Evolutionary conservation across 2,888 invertebrate genomes (phyloP).

Genomic region (Cephus sareptanus): DNA sequence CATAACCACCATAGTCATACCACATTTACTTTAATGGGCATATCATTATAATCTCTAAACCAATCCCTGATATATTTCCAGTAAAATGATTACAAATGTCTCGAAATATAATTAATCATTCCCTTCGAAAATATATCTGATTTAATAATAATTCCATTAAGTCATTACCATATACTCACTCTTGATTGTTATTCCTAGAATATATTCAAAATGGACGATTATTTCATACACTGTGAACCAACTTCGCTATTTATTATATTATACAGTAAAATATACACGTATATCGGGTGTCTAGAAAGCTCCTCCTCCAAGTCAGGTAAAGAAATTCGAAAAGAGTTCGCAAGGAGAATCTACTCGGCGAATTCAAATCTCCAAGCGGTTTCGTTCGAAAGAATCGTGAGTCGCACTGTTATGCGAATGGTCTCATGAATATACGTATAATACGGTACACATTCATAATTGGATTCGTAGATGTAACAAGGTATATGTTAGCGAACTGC

Average conservation of each 20-base stretch:
- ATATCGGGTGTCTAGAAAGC: not conserved
- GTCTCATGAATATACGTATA: not conserved
- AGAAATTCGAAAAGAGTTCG: not conserved
- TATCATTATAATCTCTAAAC: too few species aligned
- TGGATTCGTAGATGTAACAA: not conserved
- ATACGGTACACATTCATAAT: not conserved
- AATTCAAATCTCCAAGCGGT: not conserved
- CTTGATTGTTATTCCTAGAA: not conserved
- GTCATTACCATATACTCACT: not conserved
- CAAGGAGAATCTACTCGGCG: not conserved
- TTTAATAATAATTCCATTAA: not conserved
- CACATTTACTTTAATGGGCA: not conserved
- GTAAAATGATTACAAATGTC: not conserved
- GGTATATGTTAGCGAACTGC: not conserved
- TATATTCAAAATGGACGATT: not conserved
- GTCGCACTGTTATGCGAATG: not conserved
- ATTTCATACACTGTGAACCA: too few species aligned
- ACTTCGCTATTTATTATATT: too few species aligned
- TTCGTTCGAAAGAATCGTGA: not conserved
- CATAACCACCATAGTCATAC: not conserved
- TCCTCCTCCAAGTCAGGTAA: not conserved
- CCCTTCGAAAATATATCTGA: not conserved
- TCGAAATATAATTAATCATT: not conserved
- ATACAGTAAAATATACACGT: too few species aligned
- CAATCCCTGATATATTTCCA: not conserved